Percentiles rank a stretch among this genome's conserved stretches.
Evolutionary conservation across 2,113 vertebrate species (phyloP).

Genomic region (Calyptommatus sinebrachiatus): DNA sequence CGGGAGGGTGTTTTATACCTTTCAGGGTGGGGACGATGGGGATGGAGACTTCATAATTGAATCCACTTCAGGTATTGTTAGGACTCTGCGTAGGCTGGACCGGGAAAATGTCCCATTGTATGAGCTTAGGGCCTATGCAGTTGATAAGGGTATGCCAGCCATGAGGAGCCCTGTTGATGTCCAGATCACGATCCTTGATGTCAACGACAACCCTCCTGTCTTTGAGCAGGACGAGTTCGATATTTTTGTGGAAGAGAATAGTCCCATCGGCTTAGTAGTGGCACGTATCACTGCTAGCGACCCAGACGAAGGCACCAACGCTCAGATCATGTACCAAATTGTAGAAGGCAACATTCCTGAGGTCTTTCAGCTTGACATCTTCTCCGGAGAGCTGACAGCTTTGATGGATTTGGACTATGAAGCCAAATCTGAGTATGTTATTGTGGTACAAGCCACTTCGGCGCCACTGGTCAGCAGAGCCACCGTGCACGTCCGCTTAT

Average conservation of each 20-base stretch:
- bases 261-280: constrained; percentile 90
- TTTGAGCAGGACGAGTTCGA: constrained; percentile 93
- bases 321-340: constrained; percentile 98
- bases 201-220: constrained; percentile 94
- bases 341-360: constrained; percentile 97
- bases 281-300: constrained; percentile 88
- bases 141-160: constrained; percentile 89
- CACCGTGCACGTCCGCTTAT: constrained; percentile 87
- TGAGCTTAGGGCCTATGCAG: constrained; percentile 79
- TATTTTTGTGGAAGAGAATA: constrained; percentile 93
- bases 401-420: constrained; percentile 93
- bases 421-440: constrained; percentile 82
- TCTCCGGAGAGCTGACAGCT: constrained; percentile 90
- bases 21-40: constrained; percentile 89
- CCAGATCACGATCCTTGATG: constrained; percentile 85
- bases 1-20: constrained; percentile 91
- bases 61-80: constrained; percentile 91
- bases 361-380: constrained; percentile 95
- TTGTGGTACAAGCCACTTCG: constrained; percentile 94
- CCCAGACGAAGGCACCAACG: constrained; percentile 93
- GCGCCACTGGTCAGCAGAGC: constrained; percentile 94
- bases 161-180: constrained; percentile 82
- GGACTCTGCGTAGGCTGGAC: constrained; percentile 87
- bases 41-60: constrained; percentile 95
- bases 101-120: constrained; percentile 90